Evolutionary conservation across 2,113 vertebrate species (phyloP).

Genomic region (Eulacestoma nigropectus): DNA sequence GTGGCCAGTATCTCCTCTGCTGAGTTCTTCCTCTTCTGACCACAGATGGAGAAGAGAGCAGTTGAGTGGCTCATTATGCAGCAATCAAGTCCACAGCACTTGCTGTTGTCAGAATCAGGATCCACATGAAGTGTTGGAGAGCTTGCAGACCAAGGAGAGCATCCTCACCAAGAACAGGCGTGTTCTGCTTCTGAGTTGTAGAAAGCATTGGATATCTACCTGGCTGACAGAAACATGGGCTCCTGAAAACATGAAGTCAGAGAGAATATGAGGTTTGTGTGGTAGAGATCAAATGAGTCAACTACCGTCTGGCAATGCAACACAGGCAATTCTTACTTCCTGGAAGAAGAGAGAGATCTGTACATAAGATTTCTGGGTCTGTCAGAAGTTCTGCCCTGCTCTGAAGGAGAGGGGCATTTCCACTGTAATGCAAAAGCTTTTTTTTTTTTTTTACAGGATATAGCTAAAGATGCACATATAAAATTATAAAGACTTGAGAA

Average conservation of each 20-base stretch:
- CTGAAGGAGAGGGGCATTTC: neutral
- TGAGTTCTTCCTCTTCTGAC: neutral
- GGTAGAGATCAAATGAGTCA: neutral
- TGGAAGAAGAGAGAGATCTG: neutral
- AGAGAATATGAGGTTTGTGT: neutral
- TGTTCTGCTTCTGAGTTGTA: neutral
- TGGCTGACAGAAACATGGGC: neutral
- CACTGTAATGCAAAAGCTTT: neutral
- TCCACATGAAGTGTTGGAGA: neutral
- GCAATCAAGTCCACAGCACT: neutral
- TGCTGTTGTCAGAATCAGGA: neutral
- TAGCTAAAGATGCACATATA: neutral
- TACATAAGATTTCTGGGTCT: neutral
- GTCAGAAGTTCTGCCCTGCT: neutral
- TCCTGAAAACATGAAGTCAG: neutral
- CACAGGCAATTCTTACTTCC: neutral
- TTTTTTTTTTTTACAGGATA: neutral
- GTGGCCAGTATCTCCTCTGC: neutral
- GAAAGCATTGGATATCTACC: neutral
- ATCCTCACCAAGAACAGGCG: accelerated
- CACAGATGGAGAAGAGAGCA: neutral
- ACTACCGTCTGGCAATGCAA: neutral
- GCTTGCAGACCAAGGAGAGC: neutral
- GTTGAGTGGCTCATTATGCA: neutral
- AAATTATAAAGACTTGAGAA: neutral